Evolutionary conservation across 2,888 invertebrate species (phyloP).

Genomic region (Ischnura elegans): DNA sequence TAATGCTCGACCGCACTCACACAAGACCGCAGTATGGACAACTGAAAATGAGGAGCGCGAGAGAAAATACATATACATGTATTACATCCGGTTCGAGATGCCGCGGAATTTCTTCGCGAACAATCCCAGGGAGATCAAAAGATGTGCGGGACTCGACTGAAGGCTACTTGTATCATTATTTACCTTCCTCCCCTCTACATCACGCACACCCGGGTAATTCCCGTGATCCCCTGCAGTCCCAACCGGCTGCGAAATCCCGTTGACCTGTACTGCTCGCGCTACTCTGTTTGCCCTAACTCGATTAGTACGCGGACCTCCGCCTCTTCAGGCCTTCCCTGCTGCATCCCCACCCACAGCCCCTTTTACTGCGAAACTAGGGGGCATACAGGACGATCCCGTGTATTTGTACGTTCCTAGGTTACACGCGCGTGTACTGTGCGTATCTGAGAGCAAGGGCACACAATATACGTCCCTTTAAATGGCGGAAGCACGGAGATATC

Average conservation of each 20-base stretch:
- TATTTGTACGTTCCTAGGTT: conserved; percentile 10
- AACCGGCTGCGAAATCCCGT: not conserved
- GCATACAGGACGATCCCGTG: not conserved
- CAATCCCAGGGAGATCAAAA: conserved; percentile 10
- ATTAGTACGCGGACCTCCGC: conserved; percentile 58
- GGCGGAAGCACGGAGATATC: no score
- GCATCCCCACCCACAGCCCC: no score
- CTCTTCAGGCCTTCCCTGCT: not conserved
- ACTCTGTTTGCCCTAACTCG: conserved; percentile 65
- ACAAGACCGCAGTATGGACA: not conserved
- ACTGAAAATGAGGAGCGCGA: not conserved
- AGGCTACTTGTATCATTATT: conserved; percentile 44
- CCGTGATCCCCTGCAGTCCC: not conserved
- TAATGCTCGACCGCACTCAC: not conserved
- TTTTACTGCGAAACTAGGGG: not conserved
- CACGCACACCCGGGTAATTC: conserved; percentile 38
- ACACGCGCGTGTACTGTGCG: not conserved
- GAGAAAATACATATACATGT: no score
- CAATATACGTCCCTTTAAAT: no score
- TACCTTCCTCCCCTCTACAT: not conserved
- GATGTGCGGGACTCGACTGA: not conserved
- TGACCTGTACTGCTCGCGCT: conserved; percentile 52
- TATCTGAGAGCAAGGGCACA: no score
- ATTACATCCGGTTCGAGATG: not conserved
- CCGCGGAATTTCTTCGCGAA: not conserved